Conservation (phyloP, 2,888 invertebrate species). For the Microchrysa polita region DNA sequence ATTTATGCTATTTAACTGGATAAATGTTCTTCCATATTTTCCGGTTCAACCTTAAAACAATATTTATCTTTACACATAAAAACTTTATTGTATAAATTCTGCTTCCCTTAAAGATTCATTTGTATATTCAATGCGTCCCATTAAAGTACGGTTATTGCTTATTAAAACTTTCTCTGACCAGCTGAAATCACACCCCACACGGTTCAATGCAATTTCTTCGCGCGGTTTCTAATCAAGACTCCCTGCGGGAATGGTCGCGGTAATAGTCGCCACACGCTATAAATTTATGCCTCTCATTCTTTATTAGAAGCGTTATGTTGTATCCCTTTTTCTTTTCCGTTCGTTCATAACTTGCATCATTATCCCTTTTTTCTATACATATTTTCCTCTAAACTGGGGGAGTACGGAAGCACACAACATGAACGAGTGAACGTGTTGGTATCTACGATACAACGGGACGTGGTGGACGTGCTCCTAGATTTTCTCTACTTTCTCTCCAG, state of each 20-base stretch:
- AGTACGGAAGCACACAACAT: background rate
- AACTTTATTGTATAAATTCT: background rate
- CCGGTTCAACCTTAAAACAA: no score
- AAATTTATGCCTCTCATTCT: slow-evolving; percentile 15
- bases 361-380: background rate
- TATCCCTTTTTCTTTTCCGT: background rate
- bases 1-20: no score
- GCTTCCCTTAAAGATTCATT: background rate
- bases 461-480: no score
- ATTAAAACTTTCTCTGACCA: background rate
- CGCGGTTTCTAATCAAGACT: slow-evolving; percentile 2
- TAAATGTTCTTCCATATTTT: no score
- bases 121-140: background rate
- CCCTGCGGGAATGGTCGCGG: slow-evolving; percentile 5
- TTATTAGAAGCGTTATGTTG: background rate
- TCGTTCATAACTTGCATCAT: slow-evolving; percentile 7
- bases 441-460: no score
- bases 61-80: no score
- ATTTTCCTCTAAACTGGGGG: background rate
- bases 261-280: slow-evolving; percentile 16
- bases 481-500: no score
- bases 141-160: slow-evolving; percentile 2
- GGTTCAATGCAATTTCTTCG: background rate
- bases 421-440: no score
- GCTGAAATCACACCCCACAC: background rate